A percentile compares a stretch with the other conserved stretches of the same genome.
These are phyloP conservation scores for Hemicordylus capensis DNA, from an alignment of 2,113 vertebrate genomes.

Conservation along the genomic window DNA sequence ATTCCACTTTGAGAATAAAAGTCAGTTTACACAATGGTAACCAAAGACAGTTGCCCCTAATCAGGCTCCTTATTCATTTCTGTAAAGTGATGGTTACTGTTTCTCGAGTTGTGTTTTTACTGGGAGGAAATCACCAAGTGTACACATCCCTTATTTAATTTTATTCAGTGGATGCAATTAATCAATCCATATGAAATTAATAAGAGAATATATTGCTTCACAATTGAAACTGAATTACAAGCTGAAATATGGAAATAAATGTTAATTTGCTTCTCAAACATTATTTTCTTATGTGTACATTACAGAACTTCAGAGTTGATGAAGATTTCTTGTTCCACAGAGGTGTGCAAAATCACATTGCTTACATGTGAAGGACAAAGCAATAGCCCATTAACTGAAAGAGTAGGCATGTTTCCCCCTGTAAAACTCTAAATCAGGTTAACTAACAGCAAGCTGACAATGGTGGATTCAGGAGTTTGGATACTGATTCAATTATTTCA, in stretches of 20 bases:
- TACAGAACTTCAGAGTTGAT: background rate
- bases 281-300: constrained; percentile 19
- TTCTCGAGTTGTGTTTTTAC: background rate
- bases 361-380: constrained; percentile 26
- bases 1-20: background rate
- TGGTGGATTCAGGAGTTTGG: constrained; percentile 35
- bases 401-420: constrained; percentile 27
- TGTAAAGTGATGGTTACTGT: constrained; percentile 29
- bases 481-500: constrained; percentile 53
- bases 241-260: constrained; percentile 37
- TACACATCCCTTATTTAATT: constrained; percentile 13
- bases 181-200: constrained; percentile 34
- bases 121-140: background rate
- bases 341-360: constrained; percentile 38
- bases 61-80: constrained; percentile 11
- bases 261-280: constrained; percentile 27
- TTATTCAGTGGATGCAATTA: background rate
- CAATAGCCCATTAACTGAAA: constrained; percentile 44
- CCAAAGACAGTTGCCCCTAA: constrained; percentile 6
- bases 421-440: constrained; percentile 48
- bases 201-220: constrained; percentile 12
- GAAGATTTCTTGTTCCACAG: constrained; percentile 24
- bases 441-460: constrained; percentile 52
- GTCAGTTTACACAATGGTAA: background rate
- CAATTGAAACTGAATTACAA: constrained; percentile 39